A percentile compares a stretch with the other conserved stretches of the same genome.
Conservation (phyloP, 2,113 vertebrate species). For the Heloderma charlesbogerti region DNA sequence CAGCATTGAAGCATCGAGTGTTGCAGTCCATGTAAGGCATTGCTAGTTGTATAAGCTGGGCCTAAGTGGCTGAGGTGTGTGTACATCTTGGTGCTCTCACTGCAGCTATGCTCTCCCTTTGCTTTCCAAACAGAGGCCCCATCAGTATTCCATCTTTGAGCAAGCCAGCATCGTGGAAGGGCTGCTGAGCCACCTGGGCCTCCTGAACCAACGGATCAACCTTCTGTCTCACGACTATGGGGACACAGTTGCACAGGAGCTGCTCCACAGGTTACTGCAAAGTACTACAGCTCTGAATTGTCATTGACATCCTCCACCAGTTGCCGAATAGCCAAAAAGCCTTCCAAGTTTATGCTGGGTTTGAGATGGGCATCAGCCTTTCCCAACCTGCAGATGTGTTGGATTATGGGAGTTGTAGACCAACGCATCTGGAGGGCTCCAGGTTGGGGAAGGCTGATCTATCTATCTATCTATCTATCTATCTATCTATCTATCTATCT, state of each 20-base stretch:
- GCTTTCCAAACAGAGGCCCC: slow-evolving; percentile 81
- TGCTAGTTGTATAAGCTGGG: background rate
- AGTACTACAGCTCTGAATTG: background rate
- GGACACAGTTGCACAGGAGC: slow-evolving; percentile 93
- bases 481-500: no score
- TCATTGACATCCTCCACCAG: accelerated
- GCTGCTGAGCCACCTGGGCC: slow-evolving; percentile 84
- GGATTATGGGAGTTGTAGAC: no score
- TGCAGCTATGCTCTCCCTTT: background rate
- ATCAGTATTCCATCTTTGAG: slow-evolving; percentile 94
- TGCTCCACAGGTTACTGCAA: slow-evolving; percentile 88
- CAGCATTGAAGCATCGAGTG: background rate
- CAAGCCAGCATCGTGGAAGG: slow-evolving; percentile 93
- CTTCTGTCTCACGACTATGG: slow-evolving; percentile 94
- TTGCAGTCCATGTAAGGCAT: no score
- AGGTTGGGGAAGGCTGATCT: no score
- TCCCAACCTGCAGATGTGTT: no score
- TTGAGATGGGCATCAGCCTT: background rate
- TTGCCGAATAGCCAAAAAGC: no score
- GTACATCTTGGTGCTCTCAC: background rate
- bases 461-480: no score
- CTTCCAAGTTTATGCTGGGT: background rate
- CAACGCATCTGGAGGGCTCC: no score
- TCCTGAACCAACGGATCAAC: slow-evolving; percentile 86
- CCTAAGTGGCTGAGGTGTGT: background rate